A percentile compares a stretch with the other conserved stretches of the same genome.
These are phyloP conservation scores for Acrobasis repandana DNA, from an alignment of 2,888 invertebrate genomes.

Conservation along the genomic window DNA sequence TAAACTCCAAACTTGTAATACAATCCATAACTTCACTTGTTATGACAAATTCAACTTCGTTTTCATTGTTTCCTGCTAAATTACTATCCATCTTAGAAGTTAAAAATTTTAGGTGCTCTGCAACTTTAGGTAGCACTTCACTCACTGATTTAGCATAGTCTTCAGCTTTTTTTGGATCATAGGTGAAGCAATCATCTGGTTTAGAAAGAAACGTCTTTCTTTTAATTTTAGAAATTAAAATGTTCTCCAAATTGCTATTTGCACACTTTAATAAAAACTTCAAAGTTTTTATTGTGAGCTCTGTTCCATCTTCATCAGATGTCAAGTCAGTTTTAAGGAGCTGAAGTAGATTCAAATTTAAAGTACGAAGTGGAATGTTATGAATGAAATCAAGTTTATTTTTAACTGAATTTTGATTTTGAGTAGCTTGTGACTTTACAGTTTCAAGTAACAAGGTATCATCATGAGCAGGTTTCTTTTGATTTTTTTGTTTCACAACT, in stretches of 20 bases:
- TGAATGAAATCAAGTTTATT: slow-evolving; percentile 50
- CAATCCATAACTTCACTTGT: slow-evolving; percentile 51
- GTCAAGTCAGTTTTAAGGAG: slow-evolving; percentile 58
- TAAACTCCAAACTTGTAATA: slow-evolving; percentile 77
- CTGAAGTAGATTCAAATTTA: slow-evolving; percentile 59
- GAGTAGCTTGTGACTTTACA: slow-evolving; percentile 59
- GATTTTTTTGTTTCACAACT: slow-evolving; percentile 47
- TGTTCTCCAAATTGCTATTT: slow-evolving; percentile 54
- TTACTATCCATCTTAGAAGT: slow-evolving; percentile 53
- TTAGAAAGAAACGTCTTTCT: slow-evolving; percentile 63
- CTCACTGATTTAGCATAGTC: slow-evolving; percentile 56
- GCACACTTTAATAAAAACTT: slow-evolving; percentile 59
- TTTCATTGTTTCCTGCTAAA: slow-evolving; percentile 41
- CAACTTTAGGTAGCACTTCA: slow-evolving; percentile 59
- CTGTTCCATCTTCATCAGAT: slow-evolving; percentile 40
- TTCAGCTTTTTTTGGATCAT: slow-evolving; percentile 61
- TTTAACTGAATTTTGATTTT: slow-evolving; percentile 49
- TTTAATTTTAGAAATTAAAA: slow-evolving; percentile 66
- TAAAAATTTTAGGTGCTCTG: slow-evolving; percentile 56
- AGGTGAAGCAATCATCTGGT: slow-evolving; percentile 45
- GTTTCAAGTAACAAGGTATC: slow-evolving; percentile 64
- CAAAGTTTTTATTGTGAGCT: slow-evolving; percentile 58
- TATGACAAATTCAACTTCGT: slow-evolving; percentile 47
- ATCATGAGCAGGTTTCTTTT: slow-evolving; percentile 50
- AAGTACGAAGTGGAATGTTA: slow-evolving; percentile 56